Base-by-base conservation (phyloP, 2,113 vertebrate species). In the Psephotus haematonotus region DNA sequence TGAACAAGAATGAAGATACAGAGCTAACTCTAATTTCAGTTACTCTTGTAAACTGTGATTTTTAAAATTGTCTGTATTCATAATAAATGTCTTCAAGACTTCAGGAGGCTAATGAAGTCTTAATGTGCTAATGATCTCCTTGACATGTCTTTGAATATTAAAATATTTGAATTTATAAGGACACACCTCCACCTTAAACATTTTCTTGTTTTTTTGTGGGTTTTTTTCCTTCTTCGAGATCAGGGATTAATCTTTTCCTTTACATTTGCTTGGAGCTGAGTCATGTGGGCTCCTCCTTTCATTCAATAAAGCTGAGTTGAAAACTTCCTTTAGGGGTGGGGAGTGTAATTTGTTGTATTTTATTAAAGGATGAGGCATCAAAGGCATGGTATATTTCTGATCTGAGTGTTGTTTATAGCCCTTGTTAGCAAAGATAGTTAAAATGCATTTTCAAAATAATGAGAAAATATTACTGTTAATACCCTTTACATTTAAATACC, bases 231-330 rank as follows among this genome's bases (percentile, higher is more conserved):
- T 14, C 1, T 20, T 28, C 43, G 49, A 82, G 52, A 53, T 84
- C 62, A 76, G 39, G 43, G 49, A 47, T 84, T 96, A 72, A 85
- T 93, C 2, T 93, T 78, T 93, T 70, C 47, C 64, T 96, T 81
- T 79, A 14, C 92, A 49, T 81, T 88, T 91, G 65, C 57, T 86
- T 81, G 76, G 52, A 97, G 90, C 92, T 90, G 96, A 96, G 90
- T 94, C 90, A 96, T 86, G 93, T 93, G 77, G 44, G 33, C 60
- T 93, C 71, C 92, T 91, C 80, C 83, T 96, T 92, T 79, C 39
- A 88, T 92, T 93, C 81, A 90, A 1, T 93, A 81, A 75, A 90
- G 59, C 67, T 75, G 62, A 62, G 37, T n/a, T 76, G 86, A 90
- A 90, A 82, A 93, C 85, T 88, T 91, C 69, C 72, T 96, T 52